Conservation (phyloP, 1,140 invertebrate genomes). For the Atta colombica region DNA sequence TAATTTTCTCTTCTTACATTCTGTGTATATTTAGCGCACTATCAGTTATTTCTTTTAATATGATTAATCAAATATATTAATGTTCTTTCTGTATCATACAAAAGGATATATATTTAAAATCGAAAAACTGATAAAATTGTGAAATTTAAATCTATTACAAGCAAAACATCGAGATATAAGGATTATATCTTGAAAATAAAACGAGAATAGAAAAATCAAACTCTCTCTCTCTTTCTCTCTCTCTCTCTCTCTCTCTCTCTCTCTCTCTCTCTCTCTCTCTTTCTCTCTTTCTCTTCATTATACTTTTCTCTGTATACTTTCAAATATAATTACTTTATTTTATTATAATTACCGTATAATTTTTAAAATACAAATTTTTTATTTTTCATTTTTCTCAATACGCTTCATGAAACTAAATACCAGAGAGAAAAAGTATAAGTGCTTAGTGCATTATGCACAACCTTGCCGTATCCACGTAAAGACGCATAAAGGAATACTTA, state of each 20-base stretch:
- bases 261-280: no score
- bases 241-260: no score
- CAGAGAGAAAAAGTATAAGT: no score
- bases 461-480: conserved; percentile 3
- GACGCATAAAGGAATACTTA: conserved; percentile 18
- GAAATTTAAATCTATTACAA: not conserved
- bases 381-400: not conserved
- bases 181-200: not conserved
- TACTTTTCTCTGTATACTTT: not conserved
- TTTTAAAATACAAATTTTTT: not conserved
- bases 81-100: not conserved
- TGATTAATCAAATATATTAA: not conserved
- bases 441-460: conserved; percentile 5
- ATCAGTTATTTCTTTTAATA: not conserved
- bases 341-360: not conserved
- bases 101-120: conserved; percentile 3
- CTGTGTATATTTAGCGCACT: not conserved
- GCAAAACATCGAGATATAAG: not conserved
- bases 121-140: not conserved
- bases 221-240: no score
- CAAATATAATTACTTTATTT: not conserved
- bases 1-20: not conserved
- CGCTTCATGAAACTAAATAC: not conserved
- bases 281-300: no score
- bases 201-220: not conserved